phyloP scores from a whole-genome alignment of 2,888 invertebrate genomes.

The Drosophila histrio region DNA sequence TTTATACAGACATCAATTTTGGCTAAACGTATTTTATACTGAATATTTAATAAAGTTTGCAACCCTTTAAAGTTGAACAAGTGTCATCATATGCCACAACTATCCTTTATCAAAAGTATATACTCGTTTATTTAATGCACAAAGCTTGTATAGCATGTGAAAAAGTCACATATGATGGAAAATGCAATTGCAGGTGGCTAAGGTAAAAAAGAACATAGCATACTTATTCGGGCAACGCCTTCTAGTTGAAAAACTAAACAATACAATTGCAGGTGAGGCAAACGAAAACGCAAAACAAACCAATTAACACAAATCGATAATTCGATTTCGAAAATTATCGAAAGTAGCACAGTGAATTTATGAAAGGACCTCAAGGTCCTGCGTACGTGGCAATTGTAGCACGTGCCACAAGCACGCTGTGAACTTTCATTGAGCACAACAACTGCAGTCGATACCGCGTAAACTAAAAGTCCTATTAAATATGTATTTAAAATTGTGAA shows the following conservation, averaged over 20 bases:
- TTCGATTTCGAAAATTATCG: slow-evolving; percentile 57
- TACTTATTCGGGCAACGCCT: slow-evolving; percentile 32
- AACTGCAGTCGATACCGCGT: slow-evolving; percentile 26
- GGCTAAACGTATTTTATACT: not conserved
- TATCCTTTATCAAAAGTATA: not conserved
- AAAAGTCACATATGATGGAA: not conserved
- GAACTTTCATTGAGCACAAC: slow-evolving; percentile 42
- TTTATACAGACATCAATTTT: not conserved
- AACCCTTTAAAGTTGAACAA: not conserved
- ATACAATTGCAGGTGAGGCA: slow-evolving; percentile 12
- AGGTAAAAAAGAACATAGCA: slow-evolving; percentile 27
- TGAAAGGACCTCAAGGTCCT: slow-evolving; percentile 52
- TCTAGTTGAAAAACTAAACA: slow-evolving; percentile 14
- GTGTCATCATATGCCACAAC: no score
- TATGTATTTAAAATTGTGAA: slow-evolving; percentile 20
- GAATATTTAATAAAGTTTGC: not conserved
- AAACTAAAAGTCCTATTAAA: slow-evolving; percentile 14
- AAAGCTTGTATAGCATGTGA: slow-evolving; percentile 30
- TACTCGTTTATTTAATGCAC: slow-evolving; percentile 36
- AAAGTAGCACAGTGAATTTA: slow-evolving; percentile 33
- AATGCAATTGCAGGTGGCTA: slow-evolving; percentile 5
- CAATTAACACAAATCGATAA: slow-evolving; percentile 70
- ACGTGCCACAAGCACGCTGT: slow-evolving; percentile 47
- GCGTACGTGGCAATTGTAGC: slow-evolving; percentile 41
- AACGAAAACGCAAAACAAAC: slow-evolving; percentile 26